Percentiles rank a stretch among this genome's conserved stretches.
These are phyloP conservation scores for Corvus moneduloides DNA, from an alignment of 2,113 vertebrate species.

Conservation along the genomic window DNA sequence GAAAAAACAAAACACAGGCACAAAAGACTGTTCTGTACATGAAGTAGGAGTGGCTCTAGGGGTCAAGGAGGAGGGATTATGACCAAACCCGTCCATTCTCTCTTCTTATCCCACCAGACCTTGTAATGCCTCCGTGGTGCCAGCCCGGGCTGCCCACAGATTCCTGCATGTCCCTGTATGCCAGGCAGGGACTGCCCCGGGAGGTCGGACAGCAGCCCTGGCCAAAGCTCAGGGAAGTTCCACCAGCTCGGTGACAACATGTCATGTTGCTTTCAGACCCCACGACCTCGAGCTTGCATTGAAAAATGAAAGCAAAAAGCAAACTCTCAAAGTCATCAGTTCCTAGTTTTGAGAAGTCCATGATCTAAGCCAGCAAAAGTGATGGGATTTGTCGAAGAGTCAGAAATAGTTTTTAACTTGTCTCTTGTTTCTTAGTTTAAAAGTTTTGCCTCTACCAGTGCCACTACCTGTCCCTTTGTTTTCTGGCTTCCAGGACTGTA, in stretches of 20 bases:
- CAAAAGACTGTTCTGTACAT: background rate
- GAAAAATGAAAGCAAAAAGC: background rate
- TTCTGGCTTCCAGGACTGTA: background rate
- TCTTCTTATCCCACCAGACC: background rate
- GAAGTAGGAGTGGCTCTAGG: background rate
- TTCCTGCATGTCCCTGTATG: accelerated
- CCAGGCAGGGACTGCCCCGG: accelerated
- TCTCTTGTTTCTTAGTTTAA: background rate
- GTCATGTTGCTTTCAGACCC: background rate
- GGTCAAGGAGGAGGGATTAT: background rate
- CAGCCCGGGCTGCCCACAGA: accelerated
- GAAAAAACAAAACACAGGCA: background rate
- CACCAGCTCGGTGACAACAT: accelerated
- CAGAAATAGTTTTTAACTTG: background rate
- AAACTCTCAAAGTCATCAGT: accelerated
- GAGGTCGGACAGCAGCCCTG: background rate
- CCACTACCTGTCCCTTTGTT: accelerated
- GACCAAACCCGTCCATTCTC: background rate
- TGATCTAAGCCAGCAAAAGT: background rate
- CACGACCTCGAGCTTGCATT: accelerated
- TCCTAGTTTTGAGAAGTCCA: background rate
- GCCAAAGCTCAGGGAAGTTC: background rate
- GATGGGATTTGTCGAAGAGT: background rate
- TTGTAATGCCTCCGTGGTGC: background rate
- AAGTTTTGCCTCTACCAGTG: background rate